Evolutionary conservation across 2,888 invertebrate species (phyloP), one percentile per base, ranked within the genome.

Genomic region (Galerucella nymphaeae): DNA sequence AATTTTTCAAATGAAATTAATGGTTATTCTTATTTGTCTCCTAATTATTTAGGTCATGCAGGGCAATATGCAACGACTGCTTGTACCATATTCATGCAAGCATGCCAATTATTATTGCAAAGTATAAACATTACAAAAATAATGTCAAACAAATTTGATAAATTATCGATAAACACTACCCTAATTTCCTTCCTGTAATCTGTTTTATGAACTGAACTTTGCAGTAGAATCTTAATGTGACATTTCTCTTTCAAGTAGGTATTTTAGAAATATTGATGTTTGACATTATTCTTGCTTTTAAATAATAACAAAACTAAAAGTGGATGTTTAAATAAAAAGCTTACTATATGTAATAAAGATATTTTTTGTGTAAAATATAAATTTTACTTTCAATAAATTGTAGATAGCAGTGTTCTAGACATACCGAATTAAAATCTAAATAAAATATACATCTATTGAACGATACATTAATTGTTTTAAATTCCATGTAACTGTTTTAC

Each of bases 41-140:
- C 14, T 11, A 45, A 45, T 45, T 45, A 13, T 14, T 45, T 45
- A 80, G 74, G 78, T 74, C 59, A 59, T 59, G 38, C 59, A 38
- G 16, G 38, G 59, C 18, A 30, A 59, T 59, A 59, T 59, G 59
- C 53, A 18, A 18, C 50, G 5, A 50, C n/a, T 14, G 50, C 30
- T 23, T 58, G 2, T 58, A n/a, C 11, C 14, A 18, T 38, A 38
- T n/a, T 38, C 59, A 59, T 59, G 59, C 59, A 14, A 38, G 18
- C 59, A 30, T 59, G 38, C 59, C 38, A 57, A 38, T 16, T n/a
- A 55, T n/a, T 23, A 57, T 58, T 59, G 59, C 59, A 59, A 59
- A 16, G 30, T n/a, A 59, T 59, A 53, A 16, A 53, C 53, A 16
- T 16, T 16, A 16, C 18, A 53, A 53, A 53, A 53, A 18, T 18